A percentile compares a stretch with the other conserved stretches of the same genome.
Evolutionary conservation across 2,113 vertebrate species (phyloP).

Genomic region (Colistium nudipinnis): DNA sequence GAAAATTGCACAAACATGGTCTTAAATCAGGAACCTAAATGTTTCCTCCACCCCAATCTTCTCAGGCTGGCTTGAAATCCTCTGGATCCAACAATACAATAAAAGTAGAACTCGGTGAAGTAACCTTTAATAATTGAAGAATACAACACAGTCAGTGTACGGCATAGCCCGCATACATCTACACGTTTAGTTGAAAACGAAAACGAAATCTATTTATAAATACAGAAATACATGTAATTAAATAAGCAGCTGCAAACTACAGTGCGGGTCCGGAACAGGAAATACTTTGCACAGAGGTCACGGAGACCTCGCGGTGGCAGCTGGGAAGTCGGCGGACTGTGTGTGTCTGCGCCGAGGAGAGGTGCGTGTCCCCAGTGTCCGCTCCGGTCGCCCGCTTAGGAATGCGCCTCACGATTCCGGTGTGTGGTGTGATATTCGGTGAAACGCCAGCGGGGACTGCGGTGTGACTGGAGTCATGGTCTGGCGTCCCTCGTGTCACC

Average conservation of each 20-base stretch:
- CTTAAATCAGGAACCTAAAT: neutral
- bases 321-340: constrained; percentile 82
- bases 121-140: too few relatives aligned
- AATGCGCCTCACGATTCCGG: constrained; percentile 66
- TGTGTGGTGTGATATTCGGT: constrained; percentile 40
- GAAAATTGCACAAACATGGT: neutral
- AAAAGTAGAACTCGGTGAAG: too few relatives aligned
- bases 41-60: too few relatives aligned
- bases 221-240: too few relatives aligned
- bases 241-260: constrained; percentile 41
- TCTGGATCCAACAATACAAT: too few relatives aligned
- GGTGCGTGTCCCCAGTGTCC: constrained; percentile 86
- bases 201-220: too few relatives aligned
- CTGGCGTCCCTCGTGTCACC: constrained; percentile 28
- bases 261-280: constrained; percentile 62
- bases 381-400: constrained; percentile 80
- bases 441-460: constrained; percentile 45
- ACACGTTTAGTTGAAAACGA: neutral
- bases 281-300: constrained; percentile 73
- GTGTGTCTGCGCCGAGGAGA: constrained; percentile 75
- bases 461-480: constrained; percentile 52
- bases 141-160: neutral
- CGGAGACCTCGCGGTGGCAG: constrained; percentile 77
- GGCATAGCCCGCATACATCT: neutral
- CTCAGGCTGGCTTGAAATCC: too few relatives aligned